A percentile compares a stretch with the other conserved stretches of the same genome.
These are phyloP conservation scores for Carassius gibelio DNA, from an alignment of 2,113 vertebrate species.

Conservation along the genomic window DNA sequence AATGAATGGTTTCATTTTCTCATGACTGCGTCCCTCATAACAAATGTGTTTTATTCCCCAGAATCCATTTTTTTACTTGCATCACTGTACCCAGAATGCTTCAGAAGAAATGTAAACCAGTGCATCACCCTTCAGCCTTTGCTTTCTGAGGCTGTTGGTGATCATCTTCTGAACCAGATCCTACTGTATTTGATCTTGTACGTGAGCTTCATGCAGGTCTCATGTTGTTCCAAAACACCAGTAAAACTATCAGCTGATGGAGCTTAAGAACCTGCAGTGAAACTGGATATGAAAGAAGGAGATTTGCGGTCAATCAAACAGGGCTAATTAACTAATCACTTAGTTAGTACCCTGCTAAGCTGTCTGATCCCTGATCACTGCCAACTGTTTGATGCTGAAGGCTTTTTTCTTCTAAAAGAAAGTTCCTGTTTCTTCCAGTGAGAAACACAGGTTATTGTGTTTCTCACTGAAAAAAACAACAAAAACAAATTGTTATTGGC, in stretches of 20 bases:
- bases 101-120: too few species aligned
- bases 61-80: neutral
- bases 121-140: too few species aligned
- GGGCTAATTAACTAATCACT: conserved; percentile 16
- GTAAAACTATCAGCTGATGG: conserved; percentile 29
- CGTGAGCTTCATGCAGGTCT: neutral
- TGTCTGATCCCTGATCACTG: conserved; percentile 21
- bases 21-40: neutral
- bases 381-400: conserved; percentile 21
- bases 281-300: neutral
- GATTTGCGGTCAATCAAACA: conserved; percentile 21
- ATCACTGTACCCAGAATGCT: too few species aligned
- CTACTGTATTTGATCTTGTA: neutral
- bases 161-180: neutral
- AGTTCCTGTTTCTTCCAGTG: neutral
- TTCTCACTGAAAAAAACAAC: too few species aligned
- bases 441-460: neutral
- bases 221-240: neutral
- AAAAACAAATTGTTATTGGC: neutral
- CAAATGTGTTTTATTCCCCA: neutral
- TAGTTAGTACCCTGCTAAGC: conserved; percentile 14
- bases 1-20: conserved; percentile 31
- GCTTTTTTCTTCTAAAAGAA: neutral
- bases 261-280: conserved; percentile 1
- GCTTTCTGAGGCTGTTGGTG: too few species aligned